Evolutionary conservation across 2,113 vertebrate species (phyloP).

Genomic region (Poeciliopsis occidentalis): DNA sequence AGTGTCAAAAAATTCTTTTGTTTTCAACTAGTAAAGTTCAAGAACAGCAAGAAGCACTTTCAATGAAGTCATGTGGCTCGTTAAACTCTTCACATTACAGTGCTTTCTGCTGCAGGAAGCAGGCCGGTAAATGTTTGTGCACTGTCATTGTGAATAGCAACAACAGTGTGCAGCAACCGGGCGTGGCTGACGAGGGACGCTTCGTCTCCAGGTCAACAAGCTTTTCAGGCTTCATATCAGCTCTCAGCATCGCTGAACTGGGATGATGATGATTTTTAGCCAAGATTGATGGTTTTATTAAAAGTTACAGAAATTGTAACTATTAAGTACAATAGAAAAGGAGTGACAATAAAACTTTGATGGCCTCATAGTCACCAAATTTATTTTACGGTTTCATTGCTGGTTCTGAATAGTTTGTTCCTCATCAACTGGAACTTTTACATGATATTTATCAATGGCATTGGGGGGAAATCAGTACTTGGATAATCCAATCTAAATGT

Average conservation of each 20-base stretch:
- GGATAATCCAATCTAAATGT: background rate
- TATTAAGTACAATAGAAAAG: no score
- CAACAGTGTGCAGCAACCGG: background rate
- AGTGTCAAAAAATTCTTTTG: background rate
- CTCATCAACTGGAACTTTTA: no score
- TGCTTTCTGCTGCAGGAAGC: background rate
- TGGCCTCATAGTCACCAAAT: no score
- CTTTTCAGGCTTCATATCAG: background rate
- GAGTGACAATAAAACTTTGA: no score
- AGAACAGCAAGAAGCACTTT: background rate
- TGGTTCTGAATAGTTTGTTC: no score
- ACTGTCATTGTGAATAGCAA: background rate
- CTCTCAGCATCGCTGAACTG: background rate
- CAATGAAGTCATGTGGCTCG: background rate
- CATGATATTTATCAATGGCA: no score
- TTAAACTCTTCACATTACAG: background rate
- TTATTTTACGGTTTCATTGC: no score
- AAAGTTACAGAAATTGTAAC: no score
- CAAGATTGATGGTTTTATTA: no score
- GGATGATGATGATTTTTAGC: background rate
- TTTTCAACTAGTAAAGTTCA: background rate
- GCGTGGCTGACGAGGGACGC: background rate
- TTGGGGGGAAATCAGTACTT: no score
- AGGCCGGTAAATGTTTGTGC: background rate
- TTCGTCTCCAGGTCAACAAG: background rate